Evolutionary conservation across 2,797 vertebrate species (phyloP), one percentile per base, ranked within the genome.

Genomic region (Aythya fuligula): DNA sequence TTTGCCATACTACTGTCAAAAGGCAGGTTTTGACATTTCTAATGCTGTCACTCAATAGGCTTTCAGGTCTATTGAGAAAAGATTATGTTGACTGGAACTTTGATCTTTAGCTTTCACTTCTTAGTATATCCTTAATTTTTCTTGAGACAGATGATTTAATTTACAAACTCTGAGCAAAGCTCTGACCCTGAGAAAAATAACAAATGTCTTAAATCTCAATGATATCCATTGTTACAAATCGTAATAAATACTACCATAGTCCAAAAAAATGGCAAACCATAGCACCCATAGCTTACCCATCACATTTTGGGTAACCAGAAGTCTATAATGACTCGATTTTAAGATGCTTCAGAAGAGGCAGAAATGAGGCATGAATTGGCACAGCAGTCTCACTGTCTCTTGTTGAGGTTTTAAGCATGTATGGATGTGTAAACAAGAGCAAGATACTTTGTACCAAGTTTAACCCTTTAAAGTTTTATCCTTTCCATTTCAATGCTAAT

Each of bases 231-330:
- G 18, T 14, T 78, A 69, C 17, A 70, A 87, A 51, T n/a, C 13
- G 1, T 36, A 20, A 3, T n/a, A 56, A 69, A 64, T 65, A 71
- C 11, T 4, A 3, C 11, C 2, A 0, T 45, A 18, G n/a, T 49
- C 24, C 3, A 34, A n/a, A 34, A 12, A 19, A 8, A 60, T 1
- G 2, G 1, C 3, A 21, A 41, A 51, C 9, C 7, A 21, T 7
- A 21, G 8, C 27, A n/a, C n/a, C n/a, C 4, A 3, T 51, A 41
- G 3, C n/a, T 58, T 80, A 47, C 11, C 14, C 32, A 49, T 47
- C 36, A 49, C 30, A 58, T 71, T 65, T 71, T 75, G 79, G 69
- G 28, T 83, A 80, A 81, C 32, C 2, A 28, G 8, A 39, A 93
- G 32, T 58, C 66, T 92, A 21, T 76, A 62, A 80, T 39, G 57